Percentiles rank a stretch among this genome's conserved stretches.
Evolutionary conservation across 2,888 invertebrate genomes (phyloP).

Genomic region (Idaea aversata): DNA sequence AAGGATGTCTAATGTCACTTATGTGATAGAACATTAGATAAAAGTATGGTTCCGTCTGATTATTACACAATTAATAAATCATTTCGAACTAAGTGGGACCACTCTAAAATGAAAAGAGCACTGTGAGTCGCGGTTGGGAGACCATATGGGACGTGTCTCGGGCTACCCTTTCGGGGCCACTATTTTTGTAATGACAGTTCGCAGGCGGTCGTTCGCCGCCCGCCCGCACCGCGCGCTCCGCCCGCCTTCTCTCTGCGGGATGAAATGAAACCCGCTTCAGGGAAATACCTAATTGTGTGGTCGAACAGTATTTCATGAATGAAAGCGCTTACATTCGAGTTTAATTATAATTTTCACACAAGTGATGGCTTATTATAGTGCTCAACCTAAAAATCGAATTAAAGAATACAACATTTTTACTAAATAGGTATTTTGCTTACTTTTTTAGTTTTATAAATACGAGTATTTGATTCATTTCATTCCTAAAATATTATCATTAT

Average conservation of each 20-base stretch:
- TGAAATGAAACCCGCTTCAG: conserved; percentile 41
- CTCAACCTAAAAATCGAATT: neutral
- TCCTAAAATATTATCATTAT: too few relatives aligned
- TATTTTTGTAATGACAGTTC: conserved; percentile 77
- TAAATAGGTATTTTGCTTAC: too few relatives aligned
- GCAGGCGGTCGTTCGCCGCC: conserved; percentile 58
- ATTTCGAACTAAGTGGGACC: conserved; percentile 24
- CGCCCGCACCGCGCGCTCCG: conserved; percentile 26
- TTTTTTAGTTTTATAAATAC: too few relatives aligned
- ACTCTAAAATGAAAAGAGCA: conserved; percentile 57
- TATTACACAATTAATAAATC: conserved; percentile 24
- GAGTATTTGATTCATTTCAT: too few relatives aligned
- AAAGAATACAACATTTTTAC: too few relatives aligned
- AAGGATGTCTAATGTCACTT: too few relatives aligned
- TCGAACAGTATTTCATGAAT: conserved; percentile 50
- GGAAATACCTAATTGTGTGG: conserved; percentile 71
- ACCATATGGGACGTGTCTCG: conserved; percentile 72
- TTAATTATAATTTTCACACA: conserved; percentile 10
- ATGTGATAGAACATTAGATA: too few relatives aligned
- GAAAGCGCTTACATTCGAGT: conserved; percentile 27
- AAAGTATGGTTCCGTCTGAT: neutral
- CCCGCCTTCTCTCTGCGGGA: conserved; percentile 17
- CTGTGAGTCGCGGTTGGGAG: conserved; percentile 31
- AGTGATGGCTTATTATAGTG: neutral
- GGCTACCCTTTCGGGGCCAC: conserved; percentile 76